phyloP scores from a whole-genome alignment of 2,797 vertebrate species.

The Microcaecilia unicolor region DNA sequence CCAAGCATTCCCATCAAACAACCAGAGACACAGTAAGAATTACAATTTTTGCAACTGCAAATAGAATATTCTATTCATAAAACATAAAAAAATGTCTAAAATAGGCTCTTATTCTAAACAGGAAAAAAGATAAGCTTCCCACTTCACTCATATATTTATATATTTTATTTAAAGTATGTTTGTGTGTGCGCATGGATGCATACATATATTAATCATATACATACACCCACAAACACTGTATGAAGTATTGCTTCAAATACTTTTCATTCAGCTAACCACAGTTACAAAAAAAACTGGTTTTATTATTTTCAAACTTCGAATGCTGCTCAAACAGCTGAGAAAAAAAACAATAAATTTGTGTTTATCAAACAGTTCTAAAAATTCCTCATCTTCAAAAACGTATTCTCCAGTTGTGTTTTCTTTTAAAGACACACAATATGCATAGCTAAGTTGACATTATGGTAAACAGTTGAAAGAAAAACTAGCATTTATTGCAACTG shows the following conservation, averaged over 20 bases:
- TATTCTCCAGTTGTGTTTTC: conserved; percentile 63
- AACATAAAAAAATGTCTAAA: conserved; percentile 72
- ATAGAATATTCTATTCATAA: conserved; percentile 70
- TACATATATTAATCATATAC: conserved; percentile 30
- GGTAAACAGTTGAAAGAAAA: conserved; percentile 53
- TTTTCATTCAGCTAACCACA: conserved; percentile 66
- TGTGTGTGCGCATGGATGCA: conserved; percentile 29
- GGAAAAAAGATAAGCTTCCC: conserved; percentile 62
- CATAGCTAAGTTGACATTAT: conserved; percentile 68
- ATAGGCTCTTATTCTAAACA: conserved; percentile 68
- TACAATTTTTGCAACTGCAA: conserved; percentile 62
- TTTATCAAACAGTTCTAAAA: conserved; percentile 79
- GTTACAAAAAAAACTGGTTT: conserved; percentile 68
- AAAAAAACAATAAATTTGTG: conserved; percentile 71
- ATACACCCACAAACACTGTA: conserved; percentile 49
- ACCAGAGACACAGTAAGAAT: conserved; percentile 68
- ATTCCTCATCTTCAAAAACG: conserved; percentile 70
- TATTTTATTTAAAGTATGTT: conserved; percentile 31
- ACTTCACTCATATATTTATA: conserved; percentile 58
- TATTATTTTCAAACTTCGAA: conserved; percentile 68
- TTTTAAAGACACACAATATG: conserved; percentile 71
- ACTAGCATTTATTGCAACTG: conserved; percentile 67
- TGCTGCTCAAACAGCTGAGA: conserved; percentile 64
- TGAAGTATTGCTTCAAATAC: conserved; percentile 76
- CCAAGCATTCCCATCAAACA: conserved; percentile 55